Evolutionary conservation across 2,888 invertebrate species (phyloP), one percentile per base, ranked within the genome.

Genomic region (Himalopsyche tibetana): DNA sequence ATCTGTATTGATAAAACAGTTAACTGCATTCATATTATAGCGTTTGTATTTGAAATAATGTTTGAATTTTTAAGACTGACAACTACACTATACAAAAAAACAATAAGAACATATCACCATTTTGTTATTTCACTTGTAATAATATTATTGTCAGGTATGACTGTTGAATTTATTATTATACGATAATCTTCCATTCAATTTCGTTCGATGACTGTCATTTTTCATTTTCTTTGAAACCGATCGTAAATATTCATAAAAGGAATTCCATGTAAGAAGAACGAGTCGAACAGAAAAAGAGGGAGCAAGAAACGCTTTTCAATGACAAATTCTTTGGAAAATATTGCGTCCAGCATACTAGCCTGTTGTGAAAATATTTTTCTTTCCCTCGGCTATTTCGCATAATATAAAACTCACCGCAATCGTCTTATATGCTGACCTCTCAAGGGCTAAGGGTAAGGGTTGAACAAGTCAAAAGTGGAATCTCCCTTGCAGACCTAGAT

Each of bases 261-360:
- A 83, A 87, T 87, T 87, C 80, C 85, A 79, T 81, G 63, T 82
- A 56, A 45, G 69, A 17, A 12, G 51, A 51, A 15, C 51, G 51
- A 51, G 51, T 51, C 15, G 15, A 15, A 55, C 38, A 19, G 85
- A 83, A 63, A 80, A 15, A 63, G 63, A 63, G 63, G 9, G 63
- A 11, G 19, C n/a, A 28, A 63, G 28, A 63, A 63, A 28, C 63
- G 63, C 63, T 85, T 69, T 55, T 80, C 84, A 79, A 85, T 84
- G 86, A 87, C 84, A 86, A 87, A 87, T 87, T 87, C 87, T 83
- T 74, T 80, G 83, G 82, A 83, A 85, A 87, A 87, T 83, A 81
- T 81, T 85, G 40, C 83, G 80, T 82, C 87, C 82, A 82, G n/a
- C 63, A 28, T 63, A 63, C 63, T 63, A 19, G 1, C 28, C 28